Evolutionary conservation across 2,888 invertebrate species (phyloP), one percentile per base, ranked within the genome.

Genomic region (Monoplex corrugatus): DNA sequence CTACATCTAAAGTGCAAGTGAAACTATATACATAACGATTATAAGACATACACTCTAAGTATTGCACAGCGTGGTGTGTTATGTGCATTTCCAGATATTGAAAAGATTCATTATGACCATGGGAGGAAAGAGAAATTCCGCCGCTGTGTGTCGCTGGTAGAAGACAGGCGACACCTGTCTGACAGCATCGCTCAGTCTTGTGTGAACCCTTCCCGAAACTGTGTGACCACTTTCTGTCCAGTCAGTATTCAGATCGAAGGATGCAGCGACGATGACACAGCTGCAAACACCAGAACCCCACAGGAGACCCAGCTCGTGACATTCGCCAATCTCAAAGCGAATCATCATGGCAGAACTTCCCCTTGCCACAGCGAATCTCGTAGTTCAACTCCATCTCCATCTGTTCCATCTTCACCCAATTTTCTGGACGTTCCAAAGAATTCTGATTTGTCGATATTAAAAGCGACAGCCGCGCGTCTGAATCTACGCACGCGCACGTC

Each of bases 381-480:
- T n/a, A n/a, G n/a, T n/a, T n/a, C n/a, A n/a, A n/a, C n/a, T n/a
- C n/a, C 23, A 28, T 72, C 72, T 0, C 35, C 35, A 13, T 5
- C 72, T 32, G 32, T 35, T 10, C 50, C 23, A 57, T 6, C 2
- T 5, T 68, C 86, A 0, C 32, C 72, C 2, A 72, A 43, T 44
- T 80, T 80, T 57, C 63, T 87, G 43, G 87, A 80, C 28, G 80
- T 43, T 13, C 87, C 87, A 10, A 82, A 86, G 32, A 50, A 86
- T 35, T 87, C 89, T 2, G 89, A 88, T 80, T 43, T 91, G 84
- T 85, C 84, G 8, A 80, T 86, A 44, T 63, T 91, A 28, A 90
- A 90, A 68, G 90, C 89, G n/a, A 90, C 90, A 19, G 89, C 90
- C 8, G 78, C 68, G 6, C 86, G 89, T 28, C 68, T 91, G 10